Conservation (phyloP, 2,797 vertebrate genomes). For the Muscicapa comitata region DNA sequence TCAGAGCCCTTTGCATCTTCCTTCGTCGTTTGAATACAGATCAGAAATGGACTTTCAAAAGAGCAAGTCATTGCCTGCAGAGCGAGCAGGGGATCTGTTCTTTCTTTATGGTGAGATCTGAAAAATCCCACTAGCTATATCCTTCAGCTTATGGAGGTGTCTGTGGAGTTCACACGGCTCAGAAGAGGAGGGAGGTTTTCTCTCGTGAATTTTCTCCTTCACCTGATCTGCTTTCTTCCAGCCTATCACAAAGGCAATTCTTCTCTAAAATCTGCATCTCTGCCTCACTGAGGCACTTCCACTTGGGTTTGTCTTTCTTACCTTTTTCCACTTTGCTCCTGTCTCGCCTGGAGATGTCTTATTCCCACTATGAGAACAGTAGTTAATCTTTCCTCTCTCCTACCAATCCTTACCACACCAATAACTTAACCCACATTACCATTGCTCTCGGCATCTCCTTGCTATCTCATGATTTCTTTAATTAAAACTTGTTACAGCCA, state of each 20-base stretch:
- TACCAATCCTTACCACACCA: background rate
- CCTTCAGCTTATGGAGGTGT: background rate
- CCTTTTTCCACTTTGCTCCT: background rate
- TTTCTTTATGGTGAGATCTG: background rate
- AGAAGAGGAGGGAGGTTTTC: background rate
- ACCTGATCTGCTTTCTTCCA: background rate
- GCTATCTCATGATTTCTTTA: background rate
- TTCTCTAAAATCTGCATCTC: background rate
- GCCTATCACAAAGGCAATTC: background rate
- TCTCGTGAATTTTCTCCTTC: slow-evolving; percentile 11
- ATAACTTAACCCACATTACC: background rate
- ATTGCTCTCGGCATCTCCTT: background rate
- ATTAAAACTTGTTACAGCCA: slow-evolving; percentile 4
- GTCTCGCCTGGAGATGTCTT: background rate
- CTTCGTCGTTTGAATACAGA: background rate
- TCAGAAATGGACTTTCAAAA: slow-evolving; percentile 45
- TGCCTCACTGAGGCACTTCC: background rate
- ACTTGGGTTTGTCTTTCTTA: background rate
- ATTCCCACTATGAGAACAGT: background rate
- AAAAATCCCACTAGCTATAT: slow-evolving; percentile 1
- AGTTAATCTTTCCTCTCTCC: background rate
- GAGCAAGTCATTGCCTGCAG: background rate
- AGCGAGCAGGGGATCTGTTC: slow-evolving; percentile 10
- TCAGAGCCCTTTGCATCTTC: background rate
- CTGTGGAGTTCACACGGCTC: background rate